phyloP scores from a whole-genome alignment of 2,888 invertebrate genomes.

The Globia sparganii region DNA sequence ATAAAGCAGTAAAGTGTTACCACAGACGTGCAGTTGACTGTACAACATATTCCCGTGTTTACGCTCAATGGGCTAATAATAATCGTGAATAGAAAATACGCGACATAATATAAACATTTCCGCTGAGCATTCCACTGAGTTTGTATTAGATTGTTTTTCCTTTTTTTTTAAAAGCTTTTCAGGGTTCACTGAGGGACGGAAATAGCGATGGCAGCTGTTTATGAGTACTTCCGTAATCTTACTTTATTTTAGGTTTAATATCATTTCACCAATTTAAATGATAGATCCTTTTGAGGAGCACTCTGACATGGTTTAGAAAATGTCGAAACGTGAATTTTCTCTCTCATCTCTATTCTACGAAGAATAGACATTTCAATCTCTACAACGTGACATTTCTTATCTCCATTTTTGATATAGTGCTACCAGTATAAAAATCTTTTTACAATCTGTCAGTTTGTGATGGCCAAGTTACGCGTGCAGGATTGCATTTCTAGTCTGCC shows the following conservation, averaged over 20 bases:
- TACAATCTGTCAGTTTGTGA: too few species aligned
- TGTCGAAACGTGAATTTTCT: neutral
- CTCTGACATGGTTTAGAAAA: neutral
- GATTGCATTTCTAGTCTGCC: neutral
- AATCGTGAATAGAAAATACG: slow-evolving; percentile 36
- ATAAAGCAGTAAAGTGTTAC: too few species aligned
- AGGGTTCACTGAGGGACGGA: neutral
- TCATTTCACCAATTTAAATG: neutral
- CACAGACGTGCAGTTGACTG: too few species aligned
- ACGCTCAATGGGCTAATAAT: slow-evolving; percentile 45
- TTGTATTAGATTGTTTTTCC: slow-evolving; percentile 36
- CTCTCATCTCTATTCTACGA: neutral
- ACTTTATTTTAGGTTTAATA: neutral
- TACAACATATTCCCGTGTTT: slow-evolving; percentile 12
- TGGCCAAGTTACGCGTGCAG: too few species aligned
- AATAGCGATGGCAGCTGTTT: slow-evolving; percentile 31
- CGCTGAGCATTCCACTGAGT: slow-evolving; percentile 26
- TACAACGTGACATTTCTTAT: too few species aligned
- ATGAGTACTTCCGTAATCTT: neutral
- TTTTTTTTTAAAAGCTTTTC: slow-evolving; percentile 39
- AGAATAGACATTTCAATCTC: neutral
- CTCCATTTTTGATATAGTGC: too few species aligned
- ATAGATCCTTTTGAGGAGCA: neutral
- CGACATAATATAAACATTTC: slow-evolving; percentile 57
- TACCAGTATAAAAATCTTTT: too few species aligned